Conservation (phyloP, 2,113 vertebrate species). For the Numida meleagris region DNA sequence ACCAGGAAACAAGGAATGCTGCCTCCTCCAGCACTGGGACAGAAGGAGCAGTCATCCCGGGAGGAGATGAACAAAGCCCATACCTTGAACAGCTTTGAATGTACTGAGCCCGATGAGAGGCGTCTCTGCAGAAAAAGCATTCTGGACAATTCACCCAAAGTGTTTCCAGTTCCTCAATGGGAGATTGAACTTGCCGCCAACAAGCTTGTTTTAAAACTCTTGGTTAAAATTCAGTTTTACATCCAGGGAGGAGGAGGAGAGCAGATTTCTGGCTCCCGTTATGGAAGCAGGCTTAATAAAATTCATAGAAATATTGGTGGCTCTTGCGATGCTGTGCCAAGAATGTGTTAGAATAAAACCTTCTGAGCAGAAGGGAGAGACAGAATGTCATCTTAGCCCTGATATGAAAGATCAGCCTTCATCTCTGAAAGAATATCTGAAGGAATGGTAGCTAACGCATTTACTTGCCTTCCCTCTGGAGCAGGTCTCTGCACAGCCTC, state of each 20-base stretch:
- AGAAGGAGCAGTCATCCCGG: neutral
- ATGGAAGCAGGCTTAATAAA: slow-evolving; percentile 49
- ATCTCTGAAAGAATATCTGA: neutral
- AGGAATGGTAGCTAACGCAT: neutral
- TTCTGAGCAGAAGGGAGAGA: slow-evolving; percentile 29
- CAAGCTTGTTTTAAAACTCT: neutral
- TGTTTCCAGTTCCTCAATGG: neutral
- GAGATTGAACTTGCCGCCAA: neutral
- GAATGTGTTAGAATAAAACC: slow-evolving; percentile 43
- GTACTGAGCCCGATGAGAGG: fast-evolving
- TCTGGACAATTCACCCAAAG: neutral
- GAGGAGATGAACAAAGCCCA: neutral
- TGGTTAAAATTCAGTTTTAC: neutral
- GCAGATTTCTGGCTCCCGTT: slow-evolving; percentile 36
- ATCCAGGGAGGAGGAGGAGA: neutral
- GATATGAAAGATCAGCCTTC: slow-evolving; percentile 27
- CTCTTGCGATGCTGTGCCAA: slow-evolving; percentile 33
- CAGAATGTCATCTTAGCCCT: slow-evolving; percentile 21
- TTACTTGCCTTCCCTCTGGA: neutral
- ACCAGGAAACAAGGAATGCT: neutral
- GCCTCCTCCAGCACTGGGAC: neutral
- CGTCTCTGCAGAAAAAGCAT: neutral
- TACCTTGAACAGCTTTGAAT: neutral
- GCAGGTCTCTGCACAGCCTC: neutral
- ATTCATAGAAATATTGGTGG: slow-evolving; percentile 56